A percentile compares a stretch with the other conserved stretches of the same genome.
These are phyloP conservation scores for Hybos culiciformis DNA, from an alignment of 2,888 invertebrate genomes.

Conservation along the genomic window DNA sequence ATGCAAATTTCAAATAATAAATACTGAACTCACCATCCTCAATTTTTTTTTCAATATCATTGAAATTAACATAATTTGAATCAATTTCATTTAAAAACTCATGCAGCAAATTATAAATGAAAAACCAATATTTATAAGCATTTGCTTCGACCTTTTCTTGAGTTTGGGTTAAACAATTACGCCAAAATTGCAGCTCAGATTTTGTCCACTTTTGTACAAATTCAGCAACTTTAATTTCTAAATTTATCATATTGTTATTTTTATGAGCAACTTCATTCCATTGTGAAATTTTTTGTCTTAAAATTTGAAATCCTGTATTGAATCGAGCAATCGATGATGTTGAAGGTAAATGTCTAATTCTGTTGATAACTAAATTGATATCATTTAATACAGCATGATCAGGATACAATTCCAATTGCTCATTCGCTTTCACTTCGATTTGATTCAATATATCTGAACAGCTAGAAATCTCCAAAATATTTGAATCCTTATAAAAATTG, in stretches of 20 bases:
- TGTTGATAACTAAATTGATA: constrained; percentile 42
- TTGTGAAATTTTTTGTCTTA: constrained; percentile 71
- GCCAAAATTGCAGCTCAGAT: constrained; percentile 79
- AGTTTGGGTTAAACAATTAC: constrained; percentile 59
- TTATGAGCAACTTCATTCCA: constrained; percentile 88
- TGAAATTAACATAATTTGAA: constrained; percentile 21
- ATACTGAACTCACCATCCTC: constrained; percentile 21
- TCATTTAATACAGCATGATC: constrained; percentile 78
- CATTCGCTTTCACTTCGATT: constrained; percentile 46
- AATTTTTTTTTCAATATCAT: constrained; percentile 24
- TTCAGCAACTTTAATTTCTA: constrained; percentile 59
- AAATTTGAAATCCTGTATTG: constrained; percentile 76
- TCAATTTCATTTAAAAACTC: constrained; percentile 39
- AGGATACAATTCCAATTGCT: constrained; percentile 67
- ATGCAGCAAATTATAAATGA: constrained; percentile 59
- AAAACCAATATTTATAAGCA: constrained; percentile 82
- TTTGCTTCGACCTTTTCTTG: constrained; percentile 49
- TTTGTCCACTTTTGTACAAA: constrained; percentile 85
- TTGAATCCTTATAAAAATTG: constrained; percentile 75
- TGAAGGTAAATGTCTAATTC: constrained; percentile 58
- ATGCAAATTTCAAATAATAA: too few relatives aligned
- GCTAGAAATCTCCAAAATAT: constrained; percentile 60
- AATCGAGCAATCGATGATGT: constrained; percentile 76
- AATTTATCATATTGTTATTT: constrained; percentile 63
- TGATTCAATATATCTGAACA: constrained; percentile 55